Percentiles rank a stretch among this genome's conserved stretches.
Conservation (phyloP, 1,140 invertebrate species). For the Homarus americanus region DNA sequence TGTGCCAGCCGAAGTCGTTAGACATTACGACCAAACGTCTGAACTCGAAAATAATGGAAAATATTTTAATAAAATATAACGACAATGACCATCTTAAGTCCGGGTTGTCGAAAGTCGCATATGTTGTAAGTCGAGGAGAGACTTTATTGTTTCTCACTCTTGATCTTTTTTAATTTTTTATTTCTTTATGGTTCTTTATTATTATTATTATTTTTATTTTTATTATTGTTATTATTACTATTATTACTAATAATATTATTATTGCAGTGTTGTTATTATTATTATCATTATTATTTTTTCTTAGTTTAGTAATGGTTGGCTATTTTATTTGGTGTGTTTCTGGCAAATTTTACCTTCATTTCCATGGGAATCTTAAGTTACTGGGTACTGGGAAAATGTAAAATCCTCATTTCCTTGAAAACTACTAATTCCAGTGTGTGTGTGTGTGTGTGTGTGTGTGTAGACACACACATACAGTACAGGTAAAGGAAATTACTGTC, state of each 20-base stretch:
- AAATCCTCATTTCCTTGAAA: background rate
- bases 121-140: too few species aligned
- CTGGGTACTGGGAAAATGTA: background rate
- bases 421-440: background rate
- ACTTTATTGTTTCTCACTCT: too few species aligned
- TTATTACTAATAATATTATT: background rate
- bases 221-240: background rate
- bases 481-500: too few species aligned
- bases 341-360: background rate
- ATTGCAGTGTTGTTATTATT: background rate
- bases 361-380: background rate
- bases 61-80: too few species aligned
- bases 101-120: too few species aligned
- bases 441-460: background rate
- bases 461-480: background rate
- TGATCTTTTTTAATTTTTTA: background rate
- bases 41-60: too few species aligned
- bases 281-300: constrained; percentile 1
- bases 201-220: background rate
- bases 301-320: background rate
- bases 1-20: too few species aligned
- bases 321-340: background rate
- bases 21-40: too few species aligned
- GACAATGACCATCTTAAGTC: too few species aligned
- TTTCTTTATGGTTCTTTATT: background rate